A percentile compares a stretch with the other conserved stretches of the same genome.
Evolutionary conservation across 2,797 vertebrate species (phyloP).

Genomic region (Lateolabrax maculatus): DNA sequence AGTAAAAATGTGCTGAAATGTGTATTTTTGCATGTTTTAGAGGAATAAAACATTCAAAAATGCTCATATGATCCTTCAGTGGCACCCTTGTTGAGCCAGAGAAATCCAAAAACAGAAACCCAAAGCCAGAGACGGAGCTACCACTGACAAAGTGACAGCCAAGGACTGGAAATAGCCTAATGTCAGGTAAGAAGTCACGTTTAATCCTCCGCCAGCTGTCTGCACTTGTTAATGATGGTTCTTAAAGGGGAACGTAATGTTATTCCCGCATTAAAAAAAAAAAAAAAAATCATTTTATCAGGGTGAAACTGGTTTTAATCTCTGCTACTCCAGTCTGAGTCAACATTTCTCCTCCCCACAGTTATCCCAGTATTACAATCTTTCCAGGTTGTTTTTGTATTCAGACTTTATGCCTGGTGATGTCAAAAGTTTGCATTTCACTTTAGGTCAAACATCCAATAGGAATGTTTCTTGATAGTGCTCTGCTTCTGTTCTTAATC

Average conservation of each 20-base stretch:
- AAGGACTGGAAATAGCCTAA: slow-evolving; percentile 41
- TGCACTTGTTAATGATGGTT: slow-evolving; percentile 14
- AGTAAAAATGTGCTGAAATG: not conserved
- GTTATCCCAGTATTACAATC: not conserved
- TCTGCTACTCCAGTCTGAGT: not conserved
- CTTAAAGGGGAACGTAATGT: slow-evolving; percentile 27
- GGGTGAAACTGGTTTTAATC: not conserved
- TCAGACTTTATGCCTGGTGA: not conserved
- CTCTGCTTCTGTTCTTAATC: not conserved
- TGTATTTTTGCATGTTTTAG: not conserved
- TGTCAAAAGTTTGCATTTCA: not conserved
- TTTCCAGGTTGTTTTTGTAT: too few species aligned
- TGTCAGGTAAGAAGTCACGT: slow-evolving; percentile 39
- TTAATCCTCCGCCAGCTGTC: slow-evolving; percentile 63
- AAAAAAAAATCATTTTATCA: too few species aligned
- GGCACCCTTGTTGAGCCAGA: slow-evolving; percentile 4
- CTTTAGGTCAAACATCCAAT: not conserved
- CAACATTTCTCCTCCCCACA: too few species aligned
- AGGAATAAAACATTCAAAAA: not conserved
- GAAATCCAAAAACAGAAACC: slow-evolving; percentile 35
- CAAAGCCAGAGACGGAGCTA: slow-evolving; percentile 13
- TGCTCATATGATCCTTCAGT: not conserved
- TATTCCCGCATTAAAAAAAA: too few species aligned
- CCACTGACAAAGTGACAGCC: slow-evolving; percentile 34
- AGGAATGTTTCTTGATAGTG: not conserved